phyloP scores from a whole-genome alignment of 2,797 vertebrate genomes.

The Rallus crepitans region DNA sequence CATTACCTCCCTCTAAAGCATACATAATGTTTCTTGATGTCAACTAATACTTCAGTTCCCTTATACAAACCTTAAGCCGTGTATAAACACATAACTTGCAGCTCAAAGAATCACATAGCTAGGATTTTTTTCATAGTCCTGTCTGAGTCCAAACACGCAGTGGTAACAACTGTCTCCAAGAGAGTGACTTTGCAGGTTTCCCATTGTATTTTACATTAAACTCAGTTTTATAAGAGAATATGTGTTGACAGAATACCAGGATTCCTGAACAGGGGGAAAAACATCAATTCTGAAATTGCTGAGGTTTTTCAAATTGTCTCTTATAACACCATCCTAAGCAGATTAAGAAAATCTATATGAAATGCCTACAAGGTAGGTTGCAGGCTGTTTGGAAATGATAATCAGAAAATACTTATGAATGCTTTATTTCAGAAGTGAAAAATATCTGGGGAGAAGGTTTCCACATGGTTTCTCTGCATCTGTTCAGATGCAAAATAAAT shows the following conservation, averaged over 20 bases:
- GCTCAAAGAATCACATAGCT: neutral
- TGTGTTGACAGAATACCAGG: neutral
- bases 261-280: neutral
- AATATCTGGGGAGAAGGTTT: neutral
- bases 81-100: neutral
- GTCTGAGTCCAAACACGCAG: neutral
- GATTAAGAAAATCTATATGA: neutral
- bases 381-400: neutral
- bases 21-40: neutral
- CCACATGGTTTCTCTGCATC: neutral
- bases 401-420: neutral
- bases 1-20: neutral
- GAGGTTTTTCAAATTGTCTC: neutral
- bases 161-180: neutral
- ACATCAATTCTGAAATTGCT: neutral
- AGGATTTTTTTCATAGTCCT: neutral
- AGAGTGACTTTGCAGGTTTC: neutral
- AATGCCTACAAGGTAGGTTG: neutral
- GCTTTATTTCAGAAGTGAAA: neutral
- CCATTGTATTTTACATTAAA: neutral
- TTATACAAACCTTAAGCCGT: neutral
- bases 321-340: neutral
- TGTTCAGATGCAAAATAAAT: neutral
- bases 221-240: neutral
- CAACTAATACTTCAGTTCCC: neutral